Evolutionary conservation across 2,888 invertebrate species (phyloP), one percentile per base, ranked within the genome.

Genomic region (Mythimna vitellina): DNA sequence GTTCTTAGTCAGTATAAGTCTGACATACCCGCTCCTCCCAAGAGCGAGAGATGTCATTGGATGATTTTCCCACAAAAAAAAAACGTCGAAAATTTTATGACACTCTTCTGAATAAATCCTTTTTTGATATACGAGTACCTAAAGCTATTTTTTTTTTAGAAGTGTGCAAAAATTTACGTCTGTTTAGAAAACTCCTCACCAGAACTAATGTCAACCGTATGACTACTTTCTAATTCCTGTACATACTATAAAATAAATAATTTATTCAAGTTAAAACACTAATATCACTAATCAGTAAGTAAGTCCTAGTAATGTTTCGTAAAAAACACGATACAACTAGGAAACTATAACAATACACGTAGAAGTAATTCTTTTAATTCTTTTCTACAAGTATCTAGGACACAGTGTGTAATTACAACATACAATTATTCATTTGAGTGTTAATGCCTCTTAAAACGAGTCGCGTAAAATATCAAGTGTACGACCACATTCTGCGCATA

Each of bases 371-470:
- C 4, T 56, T 20, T 80, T 46, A 53, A 62, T 70, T 64, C 4
- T 56, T 20, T 80, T 49, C 29, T 29, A 12, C 38, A 54, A n/a
- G 58, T 65, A 32, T 49, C 58, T 64, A 71, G 60, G 70, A 70
- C 32, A 60, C 64, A 54, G 65, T 78, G 63, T 80, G 76, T 89
- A 92, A 92, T 92, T 91, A 90, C 90, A 85, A 83, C 86, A 88
- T 87, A 91, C 90, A 92, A 93, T 93, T 91, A 92, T 93, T 93
- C 91, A 90, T 92, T 93, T 91, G 89, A 91, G 90, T 91, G 91
- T 90, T 90, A 91, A 89, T 88, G 88, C 87, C 88, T 88, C 90
- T 91, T 92, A 90, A 93, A 93, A 94, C 90, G 91, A 92, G 91
- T 93, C 89, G 89, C 90, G 91, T 93, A 92, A 93, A 93, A 93